Conservation (phyloP, 2,113 vertebrate species). For the Gadus chalcogrammus region DNA sequence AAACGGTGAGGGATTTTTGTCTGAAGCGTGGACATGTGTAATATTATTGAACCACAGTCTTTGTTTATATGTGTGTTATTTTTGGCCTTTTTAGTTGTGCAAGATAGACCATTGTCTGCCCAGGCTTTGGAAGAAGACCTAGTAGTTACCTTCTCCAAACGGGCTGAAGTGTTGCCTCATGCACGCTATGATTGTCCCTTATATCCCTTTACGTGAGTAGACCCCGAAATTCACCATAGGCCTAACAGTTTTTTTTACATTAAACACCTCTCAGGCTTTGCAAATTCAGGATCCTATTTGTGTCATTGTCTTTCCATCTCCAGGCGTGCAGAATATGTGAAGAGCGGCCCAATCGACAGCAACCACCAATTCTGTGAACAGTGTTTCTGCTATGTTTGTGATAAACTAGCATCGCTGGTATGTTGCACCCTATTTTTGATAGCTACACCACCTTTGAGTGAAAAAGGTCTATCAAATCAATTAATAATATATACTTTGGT, state of each 20-base stretch:
- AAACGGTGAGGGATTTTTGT: too few relatives aligned
- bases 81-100: slow-evolving; percentile 11
- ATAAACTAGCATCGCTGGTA: slow-evolving; percentile 76
- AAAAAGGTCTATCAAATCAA: too few relatives aligned
- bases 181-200: slow-evolving; percentile 72
- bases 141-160: slow-evolving; percentile 64
- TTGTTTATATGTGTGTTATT: background rate
- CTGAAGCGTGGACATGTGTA: too few relatives aligned
- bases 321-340: slow-evolving; percentile 68
- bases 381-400: slow-evolving; percentile 86
- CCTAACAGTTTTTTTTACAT: background rate
- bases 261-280: background rate
- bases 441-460: background rate
- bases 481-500: too few relatives aligned
- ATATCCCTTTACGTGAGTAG: slow-evolving; percentile 62
- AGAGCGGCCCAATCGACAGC: slow-evolving; percentile 36
- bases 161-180: slow-evolving; percentile 67
- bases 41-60: too few relatives aligned
- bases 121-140: slow-evolving; percentile 66
- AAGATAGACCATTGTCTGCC: slow-evolving; percentile 25
- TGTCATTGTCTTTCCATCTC: background rate
- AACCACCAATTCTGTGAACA: slow-evolving; percentile 74
- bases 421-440: background rate
- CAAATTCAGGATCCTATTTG: background rate
- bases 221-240: background rate